Evolutionary conservation across 2,888 invertebrate genomes (phyloP), one percentile per base, ranked within the genome.

Genomic region (Hedychridium roseum): DNA sequence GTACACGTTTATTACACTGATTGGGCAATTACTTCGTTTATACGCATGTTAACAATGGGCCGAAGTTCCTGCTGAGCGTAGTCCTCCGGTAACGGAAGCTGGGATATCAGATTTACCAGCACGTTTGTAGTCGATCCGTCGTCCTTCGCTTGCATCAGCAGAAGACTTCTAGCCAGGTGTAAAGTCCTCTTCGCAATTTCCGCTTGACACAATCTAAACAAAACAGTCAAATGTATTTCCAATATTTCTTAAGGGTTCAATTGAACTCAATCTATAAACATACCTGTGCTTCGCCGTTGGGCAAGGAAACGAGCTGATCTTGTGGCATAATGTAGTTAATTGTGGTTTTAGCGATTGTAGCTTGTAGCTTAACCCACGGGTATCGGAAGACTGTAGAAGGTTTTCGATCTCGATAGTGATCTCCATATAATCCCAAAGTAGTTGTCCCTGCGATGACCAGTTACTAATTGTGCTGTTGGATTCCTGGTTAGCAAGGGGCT

Each of bases 381-480:
- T 61, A 30, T 74, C 72, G 1, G 66, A 54, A 20, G 67, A 58
- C 11, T 68, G 67, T 40, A 76, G 50, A 11, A 78, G 61, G 1
- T 60, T 56, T 44, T 71, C 68, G 54, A 87, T 85, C 80, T 87
- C 85, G 14, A 81, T 81, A 31, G 84, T 85, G 1, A 91, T 84
- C 21, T 84, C 84, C 60, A 91, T 82, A 64, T 89, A 93, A 64
- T 89, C 88, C 66, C 88, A 81, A 28, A 89, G 81, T 21, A 92
- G 85, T 61, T 86, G 85, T 0, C 92, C 92, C 47, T 89, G 89
- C 54, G 80, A 81, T 43, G 82, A 79, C 92, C 92, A 92, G 56
- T 88, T 88, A 60, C 85, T 84, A 27, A 92, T 85, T 37, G 83
- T 81, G 39, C 82, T 80, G 4, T 80, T 75, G 28, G 77, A 64